phyloP scores from a whole-genome alignment of 2,888 invertebrate genomes.

The Marasmarcha lunaedactyla region DNA sequence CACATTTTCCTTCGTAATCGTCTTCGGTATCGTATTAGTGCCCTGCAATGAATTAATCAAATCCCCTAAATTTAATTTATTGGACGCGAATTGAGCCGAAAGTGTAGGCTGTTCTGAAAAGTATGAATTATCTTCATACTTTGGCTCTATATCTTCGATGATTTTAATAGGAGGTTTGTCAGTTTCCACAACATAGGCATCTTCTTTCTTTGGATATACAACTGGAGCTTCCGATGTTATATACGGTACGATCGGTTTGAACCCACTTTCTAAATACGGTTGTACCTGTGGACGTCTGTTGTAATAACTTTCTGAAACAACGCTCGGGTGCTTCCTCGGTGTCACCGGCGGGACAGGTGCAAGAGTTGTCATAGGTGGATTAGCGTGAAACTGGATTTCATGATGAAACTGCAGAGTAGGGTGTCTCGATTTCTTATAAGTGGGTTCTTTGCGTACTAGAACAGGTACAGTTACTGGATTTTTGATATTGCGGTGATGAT shows the following conservation, averaged over 20 bases:
- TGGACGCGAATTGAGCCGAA: conserved; percentile 19
- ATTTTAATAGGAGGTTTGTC: conserved; percentile 19
- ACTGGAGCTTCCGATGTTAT: conserved; percentile 27
- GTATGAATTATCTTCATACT: neutral
- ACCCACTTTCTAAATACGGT: conserved; percentile 46
- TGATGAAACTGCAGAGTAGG: conserved; percentile 34
- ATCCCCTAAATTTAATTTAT: conserved; percentile 44
- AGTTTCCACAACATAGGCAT: conserved; percentile 19
- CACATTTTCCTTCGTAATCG: conserved; percentile 81
- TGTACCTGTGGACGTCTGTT: conserved; percentile 31
- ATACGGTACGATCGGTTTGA: conserved; percentile 40
- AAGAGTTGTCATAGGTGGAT: neutral
- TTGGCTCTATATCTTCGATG: neutral
- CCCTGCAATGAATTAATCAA: conserved; percentile 80
- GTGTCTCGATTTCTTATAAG: conserved; percentile 42
- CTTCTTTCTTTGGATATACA: conserved; percentile 23
- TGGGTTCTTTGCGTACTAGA: conserved; percentile 32
- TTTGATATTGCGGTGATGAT: conserved; percentile 16
- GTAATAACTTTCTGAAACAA: conserved; percentile 50
- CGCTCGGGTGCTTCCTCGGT: conserved; percentile 37
- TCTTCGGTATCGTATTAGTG: conserved; percentile 81
- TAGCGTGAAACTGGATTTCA: conserved; percentile 18
- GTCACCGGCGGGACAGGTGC: neutral
- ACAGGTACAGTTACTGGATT: conserved; percentile 31
- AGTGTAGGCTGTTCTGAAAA: conserved; percentile 1